phyloP scores from a whole-genome alignment of 2,888 invertebrate species.

The Malachius bipustulatus region DNA sequence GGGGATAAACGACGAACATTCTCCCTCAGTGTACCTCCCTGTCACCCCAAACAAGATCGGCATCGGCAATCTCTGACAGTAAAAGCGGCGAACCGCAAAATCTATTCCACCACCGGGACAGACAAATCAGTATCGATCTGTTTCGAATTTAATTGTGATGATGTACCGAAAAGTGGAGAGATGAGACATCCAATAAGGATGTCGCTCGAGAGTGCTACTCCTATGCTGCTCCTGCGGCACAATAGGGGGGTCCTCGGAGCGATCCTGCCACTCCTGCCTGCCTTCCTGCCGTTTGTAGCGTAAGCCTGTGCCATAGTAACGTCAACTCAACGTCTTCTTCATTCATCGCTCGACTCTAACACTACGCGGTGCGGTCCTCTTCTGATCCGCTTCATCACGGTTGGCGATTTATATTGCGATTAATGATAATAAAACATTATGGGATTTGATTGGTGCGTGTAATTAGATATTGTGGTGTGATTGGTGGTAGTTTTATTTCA shows the following conservation, averaged over 20 bases:
- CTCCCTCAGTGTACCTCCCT: too few species aligned
- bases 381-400: too few species aligned
- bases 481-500: too few species aligned
- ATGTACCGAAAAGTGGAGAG: constrained; percentile 30
- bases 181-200: constrained; percentile 31
- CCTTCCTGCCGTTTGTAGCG: constrained; percentile 1
- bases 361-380: too few species aligned
- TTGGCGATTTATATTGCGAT: too few species aligned
- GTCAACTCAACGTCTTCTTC: background rate
- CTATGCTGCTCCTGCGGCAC: constrained; percentile 1
- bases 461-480: too few species aligned
- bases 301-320: too few species aligned
- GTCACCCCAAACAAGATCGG: too few species aligned
- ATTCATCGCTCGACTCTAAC: background rate
- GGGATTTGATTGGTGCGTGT: too few species aligned
- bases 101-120: constrained; percentile 19
- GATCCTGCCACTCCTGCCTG: constrained; percentile 2
- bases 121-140: constrained; percentile 30
- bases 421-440: too few species aligned
- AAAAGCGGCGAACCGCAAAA: constrained; percentile 14
- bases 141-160: constrained; percentile 31
- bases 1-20: too few species aligned
- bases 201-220: too few species aligned
- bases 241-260: constrained; percentile 2
- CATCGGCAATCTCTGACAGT: constrained; percentile 5